Evolutionary conservation across 2,113 vertebrate genomes (phyloP).

Genomic region (Crocuta crocuta): DNA sequence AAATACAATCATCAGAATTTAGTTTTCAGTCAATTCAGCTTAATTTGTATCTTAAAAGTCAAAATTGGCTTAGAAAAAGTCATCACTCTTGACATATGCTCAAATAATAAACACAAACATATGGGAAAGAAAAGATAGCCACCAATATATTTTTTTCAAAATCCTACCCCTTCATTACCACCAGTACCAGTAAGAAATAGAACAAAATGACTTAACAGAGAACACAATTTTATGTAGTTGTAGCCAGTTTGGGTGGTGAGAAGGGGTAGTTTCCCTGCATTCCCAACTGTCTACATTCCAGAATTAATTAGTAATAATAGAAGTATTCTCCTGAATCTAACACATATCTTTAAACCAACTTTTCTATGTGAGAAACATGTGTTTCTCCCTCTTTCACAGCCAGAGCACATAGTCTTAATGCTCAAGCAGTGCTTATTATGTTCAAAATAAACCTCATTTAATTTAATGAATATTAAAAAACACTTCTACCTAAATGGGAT

Average conservation of each 20-base stretch:
- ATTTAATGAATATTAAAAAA: neutral
- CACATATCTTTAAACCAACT: neutral
- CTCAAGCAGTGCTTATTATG: neutral
- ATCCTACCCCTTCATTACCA: neutral
- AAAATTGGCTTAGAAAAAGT: conserved; percentile 26
- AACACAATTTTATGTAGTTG: neutral
- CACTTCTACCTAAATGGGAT: neutral
- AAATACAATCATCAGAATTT: conserved; percentile 46
- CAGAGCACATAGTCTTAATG: neutral
- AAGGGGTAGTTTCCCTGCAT: neutral
- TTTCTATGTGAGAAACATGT: neutral
- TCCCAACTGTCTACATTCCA: neutral
- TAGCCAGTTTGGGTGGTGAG: neutral
- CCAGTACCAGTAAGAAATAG: neutral
- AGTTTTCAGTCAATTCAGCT: neutral
- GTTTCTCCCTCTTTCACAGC: neutral
- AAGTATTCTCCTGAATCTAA: neutral
- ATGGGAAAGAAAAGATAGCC: neutral
- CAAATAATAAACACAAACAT: neutral
- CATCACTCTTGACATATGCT: neutral
- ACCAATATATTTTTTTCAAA: neutral
- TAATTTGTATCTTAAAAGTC: neutral
- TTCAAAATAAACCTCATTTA: conserved; percentile 36
- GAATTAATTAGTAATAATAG: neutral
- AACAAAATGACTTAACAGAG: neutral